Evolutionary conservation across 1,140 invertebrate genomes (phyloP).

Genomic region (Drosophila nikananu): DNA sequence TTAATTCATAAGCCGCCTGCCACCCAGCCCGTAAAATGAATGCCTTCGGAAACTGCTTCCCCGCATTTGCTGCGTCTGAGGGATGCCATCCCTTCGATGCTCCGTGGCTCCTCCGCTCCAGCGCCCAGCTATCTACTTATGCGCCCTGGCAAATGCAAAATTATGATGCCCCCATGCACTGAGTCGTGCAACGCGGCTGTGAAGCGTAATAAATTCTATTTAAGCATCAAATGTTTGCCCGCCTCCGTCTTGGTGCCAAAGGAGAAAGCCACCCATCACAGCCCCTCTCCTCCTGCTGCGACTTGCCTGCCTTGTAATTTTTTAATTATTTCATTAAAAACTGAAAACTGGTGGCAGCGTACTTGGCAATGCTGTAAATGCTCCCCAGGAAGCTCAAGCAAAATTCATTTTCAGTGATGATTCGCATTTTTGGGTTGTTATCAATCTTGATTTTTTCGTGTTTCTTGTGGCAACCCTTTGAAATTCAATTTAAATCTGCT

Average conservation of each 20-base stretch:
- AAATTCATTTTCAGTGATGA: conserved; percentile 30
- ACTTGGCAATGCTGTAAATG: conserved; percentile 72
- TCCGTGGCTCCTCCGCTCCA: neutral
- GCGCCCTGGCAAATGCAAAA: conserved; percentile 63
- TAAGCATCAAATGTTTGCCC: conserved; percentile 54
- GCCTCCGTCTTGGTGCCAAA: neutral
- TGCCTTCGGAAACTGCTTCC: conserved; percentile 34
- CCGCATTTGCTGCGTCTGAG: conserved; percentile 13
- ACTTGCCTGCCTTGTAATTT: conserved; percentile 36
- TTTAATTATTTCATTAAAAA: conserved; percentile 62
- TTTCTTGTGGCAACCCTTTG: conserved; percentile 12
- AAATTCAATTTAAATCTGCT: conserved; percentile 6
- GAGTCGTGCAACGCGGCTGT: conserved; percentile 42
- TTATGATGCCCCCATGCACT: conserved; percentile 62
- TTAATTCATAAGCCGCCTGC: conserved; percentile 73
- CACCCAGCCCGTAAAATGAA: conserved; percentile 44
- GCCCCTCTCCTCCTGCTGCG: conserved; percentile 4
- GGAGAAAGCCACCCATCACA: conserved; percentile 8
- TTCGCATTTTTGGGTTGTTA: conserved; percentile 26
- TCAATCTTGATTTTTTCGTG: conserved; percentile 13
- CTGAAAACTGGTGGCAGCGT: conserved; percentile 62
- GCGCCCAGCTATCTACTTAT: conserved; percentile 38
- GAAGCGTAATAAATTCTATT: conserved; percentile 72
- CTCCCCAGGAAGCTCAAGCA: neutral
- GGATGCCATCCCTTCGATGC: conserved; percentile 1